These are phyloP conservation scores for Drosophila subsilvestris DNA, from an alignment of 2,888 invertebrate species.

Conservation along the genomic window DNA sequence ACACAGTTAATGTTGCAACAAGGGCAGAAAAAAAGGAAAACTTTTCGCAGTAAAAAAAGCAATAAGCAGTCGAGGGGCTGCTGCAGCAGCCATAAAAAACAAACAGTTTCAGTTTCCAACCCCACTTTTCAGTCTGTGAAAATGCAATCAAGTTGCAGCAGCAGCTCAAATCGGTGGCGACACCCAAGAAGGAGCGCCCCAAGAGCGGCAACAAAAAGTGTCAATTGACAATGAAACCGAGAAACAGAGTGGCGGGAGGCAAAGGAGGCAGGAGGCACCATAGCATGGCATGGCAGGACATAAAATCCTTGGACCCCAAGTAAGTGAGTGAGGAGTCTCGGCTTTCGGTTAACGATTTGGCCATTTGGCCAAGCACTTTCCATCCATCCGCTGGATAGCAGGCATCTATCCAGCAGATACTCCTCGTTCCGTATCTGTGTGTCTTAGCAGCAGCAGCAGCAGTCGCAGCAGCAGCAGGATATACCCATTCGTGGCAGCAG, in stretches of 20 bases:
- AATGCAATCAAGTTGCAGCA: conserved; percentile 55
- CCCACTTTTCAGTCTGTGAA: conserved; percentile 50
- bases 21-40: conserved; percentile 40
- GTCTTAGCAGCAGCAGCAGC: too few relatives aligned
- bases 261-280: conserved; percentile 19
- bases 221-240: conserved; percentile 78
- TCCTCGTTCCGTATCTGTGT: too few relatives aligned
- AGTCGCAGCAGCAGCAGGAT: too few relatives aligned
- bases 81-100: conserved; percentile 65
- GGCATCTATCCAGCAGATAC: conserved; percentile 1
- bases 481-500: not conserved
- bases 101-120: conserved; percentile 43
- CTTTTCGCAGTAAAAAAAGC: conserved; percentile 45
- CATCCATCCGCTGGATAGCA: conserved; percentile 33
- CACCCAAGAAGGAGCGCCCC: conserved; percentile 23
- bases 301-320: conserved; percentile 56
- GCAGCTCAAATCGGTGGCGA: conserved; percentile 48
- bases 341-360: conserved; percentile 71
- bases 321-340: conserved; percentile 45
- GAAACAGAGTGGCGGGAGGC: conserved; percentile 44
- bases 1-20: conserved; percentile 43
- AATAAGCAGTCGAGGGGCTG: conserved; percentile 68
- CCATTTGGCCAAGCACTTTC: conserved; percentile 72
- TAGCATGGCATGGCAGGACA: conserved; percentile 36
- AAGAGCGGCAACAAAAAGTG: conserved; percentile 59